These are phyloP conservation scores for Gyps fulvus DNA, from an alignment of 2,113 vertebrate genomes.

Conservation along the genomic window DNA sequence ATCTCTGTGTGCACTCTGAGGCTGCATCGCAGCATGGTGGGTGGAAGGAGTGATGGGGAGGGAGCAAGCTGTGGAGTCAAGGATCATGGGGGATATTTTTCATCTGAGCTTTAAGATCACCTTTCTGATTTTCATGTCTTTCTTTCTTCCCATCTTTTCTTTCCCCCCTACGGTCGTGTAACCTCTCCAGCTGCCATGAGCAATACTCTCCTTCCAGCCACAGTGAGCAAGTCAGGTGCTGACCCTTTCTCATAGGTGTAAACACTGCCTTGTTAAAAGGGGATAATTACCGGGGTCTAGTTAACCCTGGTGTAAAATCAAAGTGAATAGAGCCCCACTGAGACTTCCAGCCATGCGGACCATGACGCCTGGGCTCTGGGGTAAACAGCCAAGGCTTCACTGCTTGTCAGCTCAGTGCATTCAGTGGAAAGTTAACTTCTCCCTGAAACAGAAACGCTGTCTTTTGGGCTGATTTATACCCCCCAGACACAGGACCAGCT, in stretches of 20 bases:
- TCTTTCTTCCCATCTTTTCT: not conserved
- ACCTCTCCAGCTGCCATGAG: slow-evolving; percentile 21
- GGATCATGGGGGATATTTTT: slow-evolving; percentile 8
- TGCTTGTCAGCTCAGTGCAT: slow-evolving; percentile 30
- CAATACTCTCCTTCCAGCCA: not conserved
- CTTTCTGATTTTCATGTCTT: not conserved
- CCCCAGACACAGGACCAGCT: not conserved
- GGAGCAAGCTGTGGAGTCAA: not conserved
- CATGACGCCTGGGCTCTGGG: not conserved
- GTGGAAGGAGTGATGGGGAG: not conserved
- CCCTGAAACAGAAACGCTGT: not conserved
- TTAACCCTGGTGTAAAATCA: slow-evolving; percentile 61
- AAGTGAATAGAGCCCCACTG: slow-evolving; percentile 51
- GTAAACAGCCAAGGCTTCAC: slow-evolving; percentile 31
- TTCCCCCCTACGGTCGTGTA: not conserved
- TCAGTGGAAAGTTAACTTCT: slow-evolving; percentile 33
- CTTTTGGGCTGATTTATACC: not conserved
- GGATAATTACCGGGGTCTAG: slow-evolving; percentile 53
- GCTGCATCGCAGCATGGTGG: not conserved
- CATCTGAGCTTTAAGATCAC: slow-evolving; percentile 46
- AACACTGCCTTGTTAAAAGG: slow-evolving; percentile 64
- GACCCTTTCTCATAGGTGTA: slow-evolving; percentile 46
- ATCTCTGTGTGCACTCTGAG: not conserved
- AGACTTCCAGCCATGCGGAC: slow-evolving; percentile 10
- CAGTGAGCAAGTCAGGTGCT: slow-evolving; percentile 13